Conservation (phyloP, 2,113 vertebrate species). For the Notothenia coriiceps region DNA sequence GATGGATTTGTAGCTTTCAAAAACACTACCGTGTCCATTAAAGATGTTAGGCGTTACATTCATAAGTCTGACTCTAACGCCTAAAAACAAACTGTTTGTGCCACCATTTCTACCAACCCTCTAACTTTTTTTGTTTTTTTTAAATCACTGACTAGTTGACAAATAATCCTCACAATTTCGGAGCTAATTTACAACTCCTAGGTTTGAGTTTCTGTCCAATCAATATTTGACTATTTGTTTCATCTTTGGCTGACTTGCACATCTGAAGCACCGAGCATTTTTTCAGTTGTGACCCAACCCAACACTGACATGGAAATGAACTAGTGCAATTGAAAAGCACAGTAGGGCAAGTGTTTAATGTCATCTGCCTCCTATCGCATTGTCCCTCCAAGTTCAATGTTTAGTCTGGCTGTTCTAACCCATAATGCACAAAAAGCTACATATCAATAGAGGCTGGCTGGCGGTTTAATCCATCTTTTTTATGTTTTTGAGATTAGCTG, state of each 20-base stretch:
- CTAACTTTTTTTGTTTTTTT: no score
- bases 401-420: conserved; percentile 45
- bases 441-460: conserved; percentile 29
- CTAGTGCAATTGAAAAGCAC: not conserved
- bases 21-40: not conserved
- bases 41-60: no score
- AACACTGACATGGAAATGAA: conserved; percentile 5
- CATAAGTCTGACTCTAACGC: not conserved
- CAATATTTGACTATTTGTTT: not conserved
- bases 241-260: not conserved
- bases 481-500: conserved; percentile 51
- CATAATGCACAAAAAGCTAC: conserved; percentile 34
- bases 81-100: no score
- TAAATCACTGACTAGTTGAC: no score
- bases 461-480: conserved; percentile 57
- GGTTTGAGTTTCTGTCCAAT: not conserved
- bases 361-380: not conserved
- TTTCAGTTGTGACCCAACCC: not conserved
- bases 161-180: not conserved
- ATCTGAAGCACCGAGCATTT: not conserved
- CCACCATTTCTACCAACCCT: no score
- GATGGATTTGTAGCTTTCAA: not conserved
- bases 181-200: not conserved
- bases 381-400: not conserved
- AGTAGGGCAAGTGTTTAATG: not conserved